Conservation (phyloP, 2,113 vertebrate species). For the Phalacrocorax brasilianus region DNA sequence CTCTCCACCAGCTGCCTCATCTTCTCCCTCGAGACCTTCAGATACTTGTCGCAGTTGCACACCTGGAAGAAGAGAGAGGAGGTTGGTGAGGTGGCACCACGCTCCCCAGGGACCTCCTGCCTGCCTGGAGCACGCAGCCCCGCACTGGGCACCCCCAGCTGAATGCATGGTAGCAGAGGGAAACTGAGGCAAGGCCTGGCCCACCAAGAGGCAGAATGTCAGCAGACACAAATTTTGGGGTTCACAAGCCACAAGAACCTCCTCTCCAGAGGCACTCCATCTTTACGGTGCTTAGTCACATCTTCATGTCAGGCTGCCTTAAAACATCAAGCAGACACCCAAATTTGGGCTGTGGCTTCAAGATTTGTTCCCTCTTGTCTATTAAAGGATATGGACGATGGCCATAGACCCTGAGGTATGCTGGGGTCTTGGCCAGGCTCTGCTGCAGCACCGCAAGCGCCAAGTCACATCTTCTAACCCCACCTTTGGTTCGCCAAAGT, state of each 20-base stretch:
- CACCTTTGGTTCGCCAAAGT: background rate
- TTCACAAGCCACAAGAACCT: background rate
- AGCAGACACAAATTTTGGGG: background rate
- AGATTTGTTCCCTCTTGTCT: background rate
- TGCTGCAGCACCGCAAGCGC: background rate
- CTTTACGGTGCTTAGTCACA: background rate
- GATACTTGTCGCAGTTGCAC: slow-evolving; percentile 82
- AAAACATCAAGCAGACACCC: background rate
- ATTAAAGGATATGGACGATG: background rate
- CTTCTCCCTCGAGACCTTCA: slow-evolving; percentile 75
- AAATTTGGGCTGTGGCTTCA: background rate
- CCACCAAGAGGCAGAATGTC: background rate
- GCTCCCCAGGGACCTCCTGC: accelerated
- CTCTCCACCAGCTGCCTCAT: slow-evolving; percentile 74
- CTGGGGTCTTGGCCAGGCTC: background rate
- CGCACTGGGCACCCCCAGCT: accelerated
- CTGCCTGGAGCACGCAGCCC: background rate
- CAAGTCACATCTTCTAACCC: background rate
- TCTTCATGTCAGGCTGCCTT: background rate
- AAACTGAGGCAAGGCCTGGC: background rate
- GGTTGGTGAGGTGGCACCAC: accelerated
- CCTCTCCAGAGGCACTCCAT: background rate
- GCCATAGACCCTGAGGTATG: accelerated
- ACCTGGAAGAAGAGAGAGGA: slow-evolving; percentile 62
- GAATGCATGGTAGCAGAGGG: background rate